phyloP scores from a whole-genome alignment of 1,140 invertebrate genomes.

The Aplysia californica region DNA sequence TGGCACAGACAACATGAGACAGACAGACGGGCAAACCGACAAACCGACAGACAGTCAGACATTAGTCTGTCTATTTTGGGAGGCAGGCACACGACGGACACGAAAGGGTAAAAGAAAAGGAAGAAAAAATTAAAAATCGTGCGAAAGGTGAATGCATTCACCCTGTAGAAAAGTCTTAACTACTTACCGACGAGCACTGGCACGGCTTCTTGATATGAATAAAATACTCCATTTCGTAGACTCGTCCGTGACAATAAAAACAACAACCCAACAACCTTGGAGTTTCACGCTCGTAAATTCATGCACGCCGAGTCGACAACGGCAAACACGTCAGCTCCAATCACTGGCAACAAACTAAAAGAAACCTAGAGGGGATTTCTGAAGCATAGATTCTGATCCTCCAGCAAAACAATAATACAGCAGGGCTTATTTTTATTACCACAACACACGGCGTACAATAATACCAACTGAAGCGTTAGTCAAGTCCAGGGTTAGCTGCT shows the following conservation, averaged over 20 bases:
- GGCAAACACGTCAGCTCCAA: not conserved
- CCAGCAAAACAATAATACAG: not conserved
- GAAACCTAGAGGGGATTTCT: not conserved
- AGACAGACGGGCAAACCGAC: too few species aligned
- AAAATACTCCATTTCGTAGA: conserved; percentile 20
- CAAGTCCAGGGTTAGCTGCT: too few species aligned
- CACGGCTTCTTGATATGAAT: conserved; percentile 25
- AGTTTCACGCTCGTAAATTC: not conserved
- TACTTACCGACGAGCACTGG: conserved; percentile 19
- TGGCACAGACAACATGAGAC: too few species aligned
- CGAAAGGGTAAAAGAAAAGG: not conserved
- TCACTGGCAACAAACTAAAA: not conserved
- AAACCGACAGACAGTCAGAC: too few species aligned
- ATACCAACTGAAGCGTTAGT: too few species aligned
- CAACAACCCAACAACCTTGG: not conserved
- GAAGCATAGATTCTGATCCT: not conserved
- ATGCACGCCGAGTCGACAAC: not conserved
- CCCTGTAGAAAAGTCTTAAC: not conserved
- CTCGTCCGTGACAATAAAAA: not conserved
- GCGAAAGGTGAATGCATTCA: not conserved
- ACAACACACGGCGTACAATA: too few species aligned
- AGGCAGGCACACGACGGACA: not conserved
- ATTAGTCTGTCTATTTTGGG: too few species aligned
- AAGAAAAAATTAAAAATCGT: not conserved
- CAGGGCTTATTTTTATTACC: too few species aligned